Conservation (phyloP, 2,113 vertebrate genomes). For the Chloroceryle aenea region DNA sequence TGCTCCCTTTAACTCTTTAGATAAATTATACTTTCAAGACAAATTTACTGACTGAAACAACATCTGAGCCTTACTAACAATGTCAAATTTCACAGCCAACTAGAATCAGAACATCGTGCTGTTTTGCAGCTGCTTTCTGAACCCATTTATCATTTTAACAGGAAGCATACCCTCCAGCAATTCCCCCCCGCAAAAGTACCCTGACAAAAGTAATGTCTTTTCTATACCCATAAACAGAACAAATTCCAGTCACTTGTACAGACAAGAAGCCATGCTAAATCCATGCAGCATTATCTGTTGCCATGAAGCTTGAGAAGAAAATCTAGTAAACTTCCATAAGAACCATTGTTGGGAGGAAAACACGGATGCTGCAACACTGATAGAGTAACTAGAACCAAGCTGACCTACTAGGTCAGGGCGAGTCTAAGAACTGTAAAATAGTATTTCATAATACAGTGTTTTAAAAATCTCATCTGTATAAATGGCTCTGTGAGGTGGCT, state of each 20-base stretch:
- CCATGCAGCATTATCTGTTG: neutral
- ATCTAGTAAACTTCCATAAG: neutral
- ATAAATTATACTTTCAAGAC: neutral
- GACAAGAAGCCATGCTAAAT: neutral
- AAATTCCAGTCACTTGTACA: neutral
- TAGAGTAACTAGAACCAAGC: neutral
- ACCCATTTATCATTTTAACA: neutral
- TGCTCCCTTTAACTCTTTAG: neutral
- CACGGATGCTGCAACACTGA: neutral
- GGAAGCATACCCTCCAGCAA: neutral
- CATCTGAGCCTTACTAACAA: neutral
- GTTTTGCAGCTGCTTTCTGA: slow-evolving; percentile 10
- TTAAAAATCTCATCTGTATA: neutral
- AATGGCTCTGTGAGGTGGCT: neutral
- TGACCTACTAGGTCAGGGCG: neutral
- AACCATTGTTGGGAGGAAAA: neutral
- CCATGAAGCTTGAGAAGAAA: neutral
- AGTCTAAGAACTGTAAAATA: neutral
- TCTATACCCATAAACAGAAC: neutral
- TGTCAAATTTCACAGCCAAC: neutral
- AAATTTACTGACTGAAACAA: neutral
- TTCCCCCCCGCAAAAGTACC: neutral
- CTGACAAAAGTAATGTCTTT: neutral
- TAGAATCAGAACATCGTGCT: neutral
- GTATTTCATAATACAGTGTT: neutral